Evolutionary conservation across 1,140 invertebrate species (phyloP).

Genomic region (Himalopsyche phryganea): DNA sequence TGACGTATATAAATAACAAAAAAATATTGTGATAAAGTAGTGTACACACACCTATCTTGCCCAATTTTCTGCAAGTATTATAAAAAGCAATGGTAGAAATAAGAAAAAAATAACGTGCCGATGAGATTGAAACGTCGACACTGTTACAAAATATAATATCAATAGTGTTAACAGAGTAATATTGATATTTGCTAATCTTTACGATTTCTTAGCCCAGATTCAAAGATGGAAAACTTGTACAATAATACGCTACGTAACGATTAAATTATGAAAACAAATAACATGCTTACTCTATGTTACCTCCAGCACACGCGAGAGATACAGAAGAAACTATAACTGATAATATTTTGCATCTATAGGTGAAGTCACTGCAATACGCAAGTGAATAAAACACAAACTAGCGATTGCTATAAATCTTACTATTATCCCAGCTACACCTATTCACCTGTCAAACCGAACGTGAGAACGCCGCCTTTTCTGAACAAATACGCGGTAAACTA

Average conservation of each 20-base stretch:
- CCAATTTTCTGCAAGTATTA: not conserved
- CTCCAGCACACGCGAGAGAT: not conserved
- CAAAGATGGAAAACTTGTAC: too few relatives aligned
- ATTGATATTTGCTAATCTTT: not conserved
- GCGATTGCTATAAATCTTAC: not conserved
- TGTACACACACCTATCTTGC: too few relatives aligned
- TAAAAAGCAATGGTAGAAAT: too few relatives aligned
- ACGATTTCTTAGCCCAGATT: too few relatives aligned
- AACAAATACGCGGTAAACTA: not conserved
- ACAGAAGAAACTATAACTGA: too few relatives aligned
- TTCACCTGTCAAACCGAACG: not conserved
- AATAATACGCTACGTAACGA: not conserved
- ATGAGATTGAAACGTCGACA: too few relatives aligned
- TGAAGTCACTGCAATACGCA: too few relatives aligned
- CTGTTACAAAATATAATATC: too few relatives aligned
- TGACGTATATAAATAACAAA: too few relatives aligned
- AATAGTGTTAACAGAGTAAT: not conserved
- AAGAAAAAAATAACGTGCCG: too few relatives aligned
- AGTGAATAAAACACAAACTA: not conserved
- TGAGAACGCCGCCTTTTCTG: not conserved
- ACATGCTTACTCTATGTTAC: not conserved
- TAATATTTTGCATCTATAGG: too few relatives aligned
- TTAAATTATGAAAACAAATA: not conserved
- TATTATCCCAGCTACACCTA: conserved; percentile 1
- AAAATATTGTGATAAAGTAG: too few relatives aligned